A percentile compares a stretch with the other conserved stretches of the same genome.
Conservation (phyloP, 2,888 invertebrate genomes). For the Incurvaria masculella region DNA sequence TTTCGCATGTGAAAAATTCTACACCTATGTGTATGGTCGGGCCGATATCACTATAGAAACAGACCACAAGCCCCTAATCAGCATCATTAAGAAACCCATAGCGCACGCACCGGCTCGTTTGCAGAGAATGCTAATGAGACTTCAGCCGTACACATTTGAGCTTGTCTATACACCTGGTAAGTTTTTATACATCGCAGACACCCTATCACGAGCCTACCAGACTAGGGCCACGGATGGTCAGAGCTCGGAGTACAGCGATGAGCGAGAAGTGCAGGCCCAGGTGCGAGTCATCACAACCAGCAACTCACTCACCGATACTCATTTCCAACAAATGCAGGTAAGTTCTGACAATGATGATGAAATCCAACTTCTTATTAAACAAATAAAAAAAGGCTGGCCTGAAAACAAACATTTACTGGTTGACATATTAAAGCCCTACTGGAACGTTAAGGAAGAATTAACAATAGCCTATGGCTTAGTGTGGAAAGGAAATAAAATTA, state of each 20-base stretch:
- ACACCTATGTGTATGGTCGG: no score
- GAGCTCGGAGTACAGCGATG: background rate
- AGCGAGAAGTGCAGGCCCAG: background rate
- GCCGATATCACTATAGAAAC: no score
- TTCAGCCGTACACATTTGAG: no score
- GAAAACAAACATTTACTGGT: background rate
- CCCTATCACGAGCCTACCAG: no score
- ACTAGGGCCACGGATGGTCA: no score
- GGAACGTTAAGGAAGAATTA: background rate
- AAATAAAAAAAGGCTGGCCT: background rate
- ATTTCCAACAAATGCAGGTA: background rate
- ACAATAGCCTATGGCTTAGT: background rate
- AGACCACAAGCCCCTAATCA: no score
- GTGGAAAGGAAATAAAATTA: background rate
- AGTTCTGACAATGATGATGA: background rate
- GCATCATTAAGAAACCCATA: no score
- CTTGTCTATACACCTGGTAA: no score
- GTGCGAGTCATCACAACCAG: background rate
- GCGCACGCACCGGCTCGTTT: no score
- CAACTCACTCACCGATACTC: background rate
- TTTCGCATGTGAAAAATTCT: no score
- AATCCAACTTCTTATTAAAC: background rate
- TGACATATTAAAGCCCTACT: background rate
- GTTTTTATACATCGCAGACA: no score
- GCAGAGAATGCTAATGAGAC: no score